These are phyloP conservation scores for Operophtera brumata DNA, from an alignment of 2,888 invertebrate genomes.

Conservation along the genomic window DNA sequence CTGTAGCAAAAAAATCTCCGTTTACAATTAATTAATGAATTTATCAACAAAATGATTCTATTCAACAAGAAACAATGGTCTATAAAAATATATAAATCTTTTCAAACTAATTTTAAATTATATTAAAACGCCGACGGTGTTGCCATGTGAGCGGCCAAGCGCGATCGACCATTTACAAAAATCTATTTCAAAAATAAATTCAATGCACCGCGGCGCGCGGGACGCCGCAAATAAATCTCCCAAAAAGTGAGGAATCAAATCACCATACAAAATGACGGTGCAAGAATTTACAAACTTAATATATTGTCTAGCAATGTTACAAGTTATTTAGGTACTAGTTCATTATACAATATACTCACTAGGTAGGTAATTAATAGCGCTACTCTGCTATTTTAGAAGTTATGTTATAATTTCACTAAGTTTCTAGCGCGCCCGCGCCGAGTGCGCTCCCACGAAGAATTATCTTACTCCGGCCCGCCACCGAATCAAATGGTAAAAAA, in stretches of 20 bases:
- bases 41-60: constrained; percentile 72
- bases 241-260: constrained; percentile 25
- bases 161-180: constrained; percentile 29
- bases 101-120: constrained; percentile 67
- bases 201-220: constrained; percentile 33
- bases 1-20: constrained; percentile 41
- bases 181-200: constrained; percentile 34
- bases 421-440: constrained; percentile 32
- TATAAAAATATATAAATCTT: constrained; percentile 77
- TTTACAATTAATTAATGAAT: constrained; percentile 41
- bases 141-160: constrained; percentile 22
- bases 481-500: constrained; percentile 57
- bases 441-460: constrained; percentile 27
- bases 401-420: constrained; percentile 57
- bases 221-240: constrained; percentile 28
- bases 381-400: constrained; percentile 65
- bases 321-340: constrained; percentile 69
- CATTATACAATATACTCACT: constrained; percentile 69
- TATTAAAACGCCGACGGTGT: constrained; percentile 52
- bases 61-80: constrained; percentile 74
- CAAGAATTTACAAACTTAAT: constrained; percentile 65
- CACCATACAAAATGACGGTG: constrained; percentile 61
- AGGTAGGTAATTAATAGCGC: constrained; percentile 72
- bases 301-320: constrained; percentile 76
- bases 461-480: constrained; percentile 35